Evolutionary conservation across 2,113 vertebrate genomes (phyloP), one percentile per base, ranked within the genome.

Genomic region (Noctilio leporinus): DNA sequence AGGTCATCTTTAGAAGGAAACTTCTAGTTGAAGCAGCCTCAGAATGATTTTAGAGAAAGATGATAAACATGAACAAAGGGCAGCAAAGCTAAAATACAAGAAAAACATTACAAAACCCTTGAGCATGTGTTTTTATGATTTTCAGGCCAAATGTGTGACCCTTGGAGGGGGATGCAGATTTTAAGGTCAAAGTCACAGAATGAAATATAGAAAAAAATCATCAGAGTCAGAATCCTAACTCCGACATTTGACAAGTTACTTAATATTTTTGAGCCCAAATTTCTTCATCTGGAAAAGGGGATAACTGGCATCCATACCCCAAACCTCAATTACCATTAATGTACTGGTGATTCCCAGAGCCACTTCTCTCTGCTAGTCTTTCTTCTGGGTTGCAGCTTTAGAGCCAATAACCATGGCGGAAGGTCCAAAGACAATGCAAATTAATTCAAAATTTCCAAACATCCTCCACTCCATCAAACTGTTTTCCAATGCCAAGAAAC

Each of bases 31-130:
- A 95, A 96, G 22, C 65, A 40, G 15, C 47, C 30, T 88, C 33
- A 85, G 47, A 77, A 90, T 85, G 5, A 95, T 92, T 92, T 95
- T 26, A 87, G 67, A 72, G 35, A n/a, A 95, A 59, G 55, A 81
- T 59, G n/a, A 77, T 83, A 95, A 94, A 89, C 26, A 86, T 70
- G 64, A 93, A 59, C 67, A 77, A 88, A 90, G 51, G 33, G 53
- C 49, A 91, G 38, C n/a, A 94, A 87, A 88, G 86, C 4, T 57
- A 86, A 4, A 91, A 45, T 45, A 76, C 64, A 84, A 92, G 40
- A 24, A 94, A 97, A 91, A 95, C 24, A 93, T 95, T 96, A 84
- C 80, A 90, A 94, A 96, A 76, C 51, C 64, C 24, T 59, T 11
- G 2, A 91, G 55, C 78, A 84, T 95, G 80, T 94, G 40, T 88